These are phyloP conservation scores for Ptilonorhynchus violaceus DNA, from an alignment of 2,113 vertebrate genomes.

Conservation along the genomic window DNA sequence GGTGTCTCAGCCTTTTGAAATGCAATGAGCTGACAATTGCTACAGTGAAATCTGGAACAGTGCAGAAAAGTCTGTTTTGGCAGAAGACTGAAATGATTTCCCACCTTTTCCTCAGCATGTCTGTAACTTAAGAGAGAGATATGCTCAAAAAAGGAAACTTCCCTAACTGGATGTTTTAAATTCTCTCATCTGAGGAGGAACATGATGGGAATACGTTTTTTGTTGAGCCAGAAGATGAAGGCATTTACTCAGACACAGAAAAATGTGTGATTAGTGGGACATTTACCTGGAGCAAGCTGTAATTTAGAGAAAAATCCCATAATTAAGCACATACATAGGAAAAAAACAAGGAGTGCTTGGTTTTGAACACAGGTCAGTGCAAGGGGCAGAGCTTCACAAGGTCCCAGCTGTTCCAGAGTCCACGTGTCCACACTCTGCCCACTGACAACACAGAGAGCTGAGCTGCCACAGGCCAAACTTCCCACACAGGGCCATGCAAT, in stretches of 20 bases:
- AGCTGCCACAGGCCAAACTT: background rate
- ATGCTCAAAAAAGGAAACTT: background rate
- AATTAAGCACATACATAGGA: fast-evolving
- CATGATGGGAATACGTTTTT: background rate
- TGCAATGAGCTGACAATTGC: background rate
- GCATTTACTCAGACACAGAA: background rate
- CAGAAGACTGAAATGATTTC: background rate
- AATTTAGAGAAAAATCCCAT: background rate
- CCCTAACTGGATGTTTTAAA: background rate
- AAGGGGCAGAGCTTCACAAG: background rate
- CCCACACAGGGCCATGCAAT: fast-evolving
- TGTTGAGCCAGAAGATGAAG: background rate
- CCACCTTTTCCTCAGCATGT: background rate
- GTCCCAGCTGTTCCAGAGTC: background rate
- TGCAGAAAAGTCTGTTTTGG: background rate
- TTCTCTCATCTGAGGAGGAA: background rate
- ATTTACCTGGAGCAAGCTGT: background rate
- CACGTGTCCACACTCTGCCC: fast-evolving
- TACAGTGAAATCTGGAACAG: fast-evolving
- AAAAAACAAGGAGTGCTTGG: background rate
- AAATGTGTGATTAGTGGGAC: background rate
- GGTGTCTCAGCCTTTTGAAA: background rate
- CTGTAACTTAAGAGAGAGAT: background rate
- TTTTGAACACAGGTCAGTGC: background rate
- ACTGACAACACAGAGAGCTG: background rate